Percentiles rank a stretch among this genome's conserved stretches.
Evolutionary conservation across 2,888 invertebrate species (phyloP).

Genomic region (Siphlonurus alternatus): DNA sequence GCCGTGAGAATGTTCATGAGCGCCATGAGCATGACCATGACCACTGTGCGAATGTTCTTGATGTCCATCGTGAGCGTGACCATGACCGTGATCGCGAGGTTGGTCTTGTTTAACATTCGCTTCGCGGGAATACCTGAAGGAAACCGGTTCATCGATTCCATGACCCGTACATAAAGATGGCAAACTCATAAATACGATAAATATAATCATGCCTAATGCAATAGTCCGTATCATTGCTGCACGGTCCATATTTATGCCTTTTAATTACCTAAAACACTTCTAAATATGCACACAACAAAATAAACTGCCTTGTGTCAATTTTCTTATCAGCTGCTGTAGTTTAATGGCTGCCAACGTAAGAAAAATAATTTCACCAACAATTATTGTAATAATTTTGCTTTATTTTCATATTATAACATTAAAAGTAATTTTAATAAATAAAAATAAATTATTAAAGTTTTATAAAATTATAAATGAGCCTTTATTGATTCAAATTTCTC

Average conservation of each 20-base stretch:
- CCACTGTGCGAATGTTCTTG: constrained; percentile 10
- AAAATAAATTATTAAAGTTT: no score
- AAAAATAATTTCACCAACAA: no score
- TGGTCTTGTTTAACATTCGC: constrained; percentile 34
- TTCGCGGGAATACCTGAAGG: constrained; percentile 67
- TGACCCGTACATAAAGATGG: constrained; percentile 22
- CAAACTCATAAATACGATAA: constrained; percentile 23
- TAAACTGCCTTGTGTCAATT: background rate
- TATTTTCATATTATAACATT: background rate
- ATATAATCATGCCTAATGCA: constrained; percentile 20
- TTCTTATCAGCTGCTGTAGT: background rate
- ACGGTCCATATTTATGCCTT: background rate
- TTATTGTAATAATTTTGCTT: background rate
- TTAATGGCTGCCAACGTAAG: background rate
- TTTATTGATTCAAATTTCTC: no score
- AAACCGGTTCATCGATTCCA: constrained; percentile 41
- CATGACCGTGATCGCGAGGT: no score
- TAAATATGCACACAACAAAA: background rate
- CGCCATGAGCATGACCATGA: constrained; percentile 13
- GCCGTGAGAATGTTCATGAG: constrained; percentile 13
- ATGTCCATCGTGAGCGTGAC: constrained; percentile 6
- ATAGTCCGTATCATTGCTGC: constrained; percentile 24
- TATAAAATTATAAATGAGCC: no score
- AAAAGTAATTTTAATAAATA: background rate
- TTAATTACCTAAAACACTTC: background rate